Evolutionary conservation across 1,140 invertebrate genomes (phyloP), one percentile per base, ranked within the genome.

Genomic region (Sinonovacula constricta): DNA sequence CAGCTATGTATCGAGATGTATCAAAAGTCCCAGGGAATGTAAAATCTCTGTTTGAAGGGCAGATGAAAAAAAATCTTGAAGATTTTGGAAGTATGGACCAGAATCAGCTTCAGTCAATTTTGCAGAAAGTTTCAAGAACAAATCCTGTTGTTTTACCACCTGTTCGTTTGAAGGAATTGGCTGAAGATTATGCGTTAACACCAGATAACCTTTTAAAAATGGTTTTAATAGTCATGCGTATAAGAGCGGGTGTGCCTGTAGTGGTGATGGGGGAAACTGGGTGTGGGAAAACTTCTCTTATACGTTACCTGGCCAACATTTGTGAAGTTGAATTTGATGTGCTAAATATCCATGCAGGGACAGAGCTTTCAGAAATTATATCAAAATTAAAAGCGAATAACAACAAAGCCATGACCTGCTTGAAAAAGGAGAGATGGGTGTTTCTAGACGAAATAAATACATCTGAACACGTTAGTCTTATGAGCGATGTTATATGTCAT

Each of bases 231-330:
- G 68, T 78, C 39, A 34, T 86, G 3, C 59, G 84, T 45, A 75
- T 83, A 30, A 67, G 70, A 34, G 67, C 68, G 12, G 45, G 80
- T 71, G 83, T 89, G 36, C 88, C 88, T 33, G 83, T 89, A 2
- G 57, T 89, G 30, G 57, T 89, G 14, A 89, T 89, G 86, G 88
- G 88, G 2, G 88, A 89, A 65, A 89, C 88, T 28, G 88, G 88
- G 12, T 89, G 88, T 80, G 88, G 85, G 66, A 86, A 86, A 67
- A 86, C 85, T 3, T 83, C 81, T 3, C 69, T 86, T 3, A 68
- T 86, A 5, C 53, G 78, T 45, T 85, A 75, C 62, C 63, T 86
- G 12, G 62, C 80, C 14, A 26, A 45, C 2, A 68, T 81, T 14
- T 78, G 72, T 51, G 78, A 67, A 53, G 53, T 77, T 10, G 10